Percentiles rank a stretch among this genome's conserved stretches.
Conservation (phyloP, 2,888 invertebrate genomes). For the Phengaris alcon region DNA sequence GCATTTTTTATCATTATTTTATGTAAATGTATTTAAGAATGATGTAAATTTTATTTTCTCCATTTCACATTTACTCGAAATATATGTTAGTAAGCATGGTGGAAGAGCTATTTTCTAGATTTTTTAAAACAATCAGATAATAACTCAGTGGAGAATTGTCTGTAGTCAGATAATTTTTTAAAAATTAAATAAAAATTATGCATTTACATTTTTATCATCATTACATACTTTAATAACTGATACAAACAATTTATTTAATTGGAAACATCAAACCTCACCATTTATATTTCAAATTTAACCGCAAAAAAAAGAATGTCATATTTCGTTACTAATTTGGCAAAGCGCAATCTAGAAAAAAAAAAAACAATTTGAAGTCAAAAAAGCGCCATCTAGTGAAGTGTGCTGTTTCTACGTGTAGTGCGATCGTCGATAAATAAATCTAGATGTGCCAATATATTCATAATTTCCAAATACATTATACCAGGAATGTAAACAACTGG, state of each 20-base stretch:
- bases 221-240: constrained; percentile 1
- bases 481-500: not conserved
- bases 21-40: too few relatives aligned
- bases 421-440: constrained; percentile 15
- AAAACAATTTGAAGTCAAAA: constrained; percentile 33
- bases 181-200: constrained; percentile 13
- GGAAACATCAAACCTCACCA: constrained; percentile 33
- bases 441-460: not conserved
- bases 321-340: not conserved
- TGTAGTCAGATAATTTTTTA: constrained; percentile 30
- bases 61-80: not conserved
- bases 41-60: not conserved
- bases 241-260: constrained; percentile 29
- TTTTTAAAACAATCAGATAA: constrained; percentile 19
- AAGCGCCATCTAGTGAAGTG: constrained; percentile 28
- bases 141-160: constrained; percentile 29
- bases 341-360: not conserved
- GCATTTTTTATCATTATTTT: too few relatives aligned
- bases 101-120: constrained; percentile 24
- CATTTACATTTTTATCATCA: not conserved
- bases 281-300: not conserved
- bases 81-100: constrained; percentile 29
- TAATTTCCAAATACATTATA: not conserved
- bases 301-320: not conserved
- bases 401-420: constrained; percentile 23